phyloP scores from a whole-genome alignment of 2,797 vertebrate species.

The Emydoidea blandingii region DNA sequence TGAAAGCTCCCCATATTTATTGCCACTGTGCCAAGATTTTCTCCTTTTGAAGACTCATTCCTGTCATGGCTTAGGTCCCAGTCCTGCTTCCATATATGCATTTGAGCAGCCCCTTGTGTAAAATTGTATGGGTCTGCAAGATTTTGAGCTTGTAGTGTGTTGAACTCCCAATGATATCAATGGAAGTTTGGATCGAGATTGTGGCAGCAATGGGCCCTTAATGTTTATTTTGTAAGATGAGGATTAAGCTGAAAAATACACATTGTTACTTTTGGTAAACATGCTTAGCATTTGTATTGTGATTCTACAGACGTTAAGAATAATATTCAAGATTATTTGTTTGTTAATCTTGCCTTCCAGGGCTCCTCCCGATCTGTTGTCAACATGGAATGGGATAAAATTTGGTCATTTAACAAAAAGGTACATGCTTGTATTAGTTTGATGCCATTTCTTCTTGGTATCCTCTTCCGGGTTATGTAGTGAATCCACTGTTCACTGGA shows the following conservation, averaged over 20 bases:
- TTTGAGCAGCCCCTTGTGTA: not conserved
- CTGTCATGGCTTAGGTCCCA: not conserved
- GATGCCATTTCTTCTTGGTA: not conserved
- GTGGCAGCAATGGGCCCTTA: not conserved
- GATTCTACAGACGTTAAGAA: not conserved
- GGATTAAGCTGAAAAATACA: not conserved
- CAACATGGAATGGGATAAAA: slow-evolving; percentile 99
- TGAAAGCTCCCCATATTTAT: not conserved
- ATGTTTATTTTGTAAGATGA: not conserved
- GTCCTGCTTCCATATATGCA: not conserved
- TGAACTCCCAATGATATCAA: not conserved
- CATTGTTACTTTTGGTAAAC: not conserved
- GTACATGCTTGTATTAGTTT: slow-evolving; percentile 76
- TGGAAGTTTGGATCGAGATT: not conserved
- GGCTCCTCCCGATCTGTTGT: slow-evolving; percentile 97
- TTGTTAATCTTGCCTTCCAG: slow-evolving; percentile 73
- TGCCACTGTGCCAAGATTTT: not conserved
- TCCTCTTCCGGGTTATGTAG: slow-evolving; percentile 35
- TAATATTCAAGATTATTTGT: not conserved
- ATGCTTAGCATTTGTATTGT: not conserved
- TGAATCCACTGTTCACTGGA: slow-evolving; percentile 46
- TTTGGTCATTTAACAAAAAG: slow-evolving; percentile 99
- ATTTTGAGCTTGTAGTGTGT: not conserved
- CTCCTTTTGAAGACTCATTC: not conserved
- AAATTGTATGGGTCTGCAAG: not conserved